Base-by-base conservation (phyloP, 2,797 vertebrate genomes). In the Bradypus variegatus region DNA sequence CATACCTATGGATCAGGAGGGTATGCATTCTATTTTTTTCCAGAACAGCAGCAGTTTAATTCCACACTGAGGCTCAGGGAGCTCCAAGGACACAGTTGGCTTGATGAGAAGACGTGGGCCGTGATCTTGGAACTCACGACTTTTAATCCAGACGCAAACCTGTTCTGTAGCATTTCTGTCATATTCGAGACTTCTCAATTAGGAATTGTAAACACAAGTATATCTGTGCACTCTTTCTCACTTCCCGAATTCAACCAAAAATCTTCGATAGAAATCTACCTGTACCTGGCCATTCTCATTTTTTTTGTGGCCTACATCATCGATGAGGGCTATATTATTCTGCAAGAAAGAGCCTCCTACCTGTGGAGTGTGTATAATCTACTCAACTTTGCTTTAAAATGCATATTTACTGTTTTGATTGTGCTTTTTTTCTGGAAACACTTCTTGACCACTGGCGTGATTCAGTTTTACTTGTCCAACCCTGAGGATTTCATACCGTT, bases 31-130 rank as follows among this genome's bases (percentile, higher is more conserved):
- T 93, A 96, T n/a, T 97, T 97, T 10, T 97, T 97, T 38, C 96
- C 97, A 0, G 60, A 94, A 25, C 75, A 95, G 88, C 93, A 69
- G 78, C 87, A 36, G 41, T 70, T 48, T 6, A 96, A 96, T 94
- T 97, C 97, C 38, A 94, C 90, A 0, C 1, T 65, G 67, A 95
- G 94, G 94, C 92, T 98, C 65, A 9, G 69, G 9, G n/a, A 76
- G 23, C 96, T 98, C 8, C 86, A 96, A 29, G 84, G 60, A 19
- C 89, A 25, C 77, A 79, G 19, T 1, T 98, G 97, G 97, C 95
- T 98, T 1, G 97, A 98, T 79, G 96, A 97, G 78, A 95, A 95
- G 48, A 97, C 97, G 0, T 97, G 97, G 97, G 97, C 96, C 3
- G 96, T 97, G 62, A 96, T 97, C n/a, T 15, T 97, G 53, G 97